These are phyloP conservation scores for Leptatherina wallacei DNA, from an alignment of 2,797 vertebrate genomes.

Conservation along the genomic window DNA sequence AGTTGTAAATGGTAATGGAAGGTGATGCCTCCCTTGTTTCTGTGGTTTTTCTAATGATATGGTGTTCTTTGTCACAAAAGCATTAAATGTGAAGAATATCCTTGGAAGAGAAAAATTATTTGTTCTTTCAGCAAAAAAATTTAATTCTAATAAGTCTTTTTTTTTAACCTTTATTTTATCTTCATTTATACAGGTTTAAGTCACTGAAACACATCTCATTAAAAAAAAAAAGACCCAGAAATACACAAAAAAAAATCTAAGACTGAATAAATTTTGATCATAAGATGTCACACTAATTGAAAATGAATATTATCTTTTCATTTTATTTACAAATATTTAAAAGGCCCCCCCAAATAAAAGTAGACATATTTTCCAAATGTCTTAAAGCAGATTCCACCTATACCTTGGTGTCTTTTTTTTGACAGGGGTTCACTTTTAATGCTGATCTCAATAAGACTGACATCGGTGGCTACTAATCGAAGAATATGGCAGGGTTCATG, in stretches of 20 bases:
- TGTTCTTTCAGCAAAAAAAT: slow-evolving; percentile 48
- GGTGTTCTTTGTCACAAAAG: slow-evolving; percentile 63
- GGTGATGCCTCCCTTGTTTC: slow-evolving; percentile 57
- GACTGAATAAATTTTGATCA: too few relatives aligned
- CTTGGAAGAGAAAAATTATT: slow-evolving; percentile 55
- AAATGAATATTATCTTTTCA: slow-evolving; percentile 48
- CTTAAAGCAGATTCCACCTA: slow-evolving; percentile 72
- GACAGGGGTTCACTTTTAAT: background rate
- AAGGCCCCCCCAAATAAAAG: slow-evolving; percentile 25
- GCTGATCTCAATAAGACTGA: slow-evolving; percentile 4
- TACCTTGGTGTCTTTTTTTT: slow-evolving; percentile 25
- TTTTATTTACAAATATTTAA: slow-evolving; percentile 61
- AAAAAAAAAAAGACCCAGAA: slow-evolving; percentile 38
- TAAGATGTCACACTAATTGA: slow-evolving; percentile 37
- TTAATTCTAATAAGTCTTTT: too few relatives aligned
- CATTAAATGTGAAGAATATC: slow-evolving; percentile 44
- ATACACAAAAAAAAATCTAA: too few relatives aligned
- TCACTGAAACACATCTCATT: slow-evolving; percentile 42
- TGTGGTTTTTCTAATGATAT: slow-evolving; percentile 67
- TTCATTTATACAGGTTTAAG: background rate
- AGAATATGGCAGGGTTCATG: slow-evolving; percentile 22
- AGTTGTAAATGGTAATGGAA: slow-evolving; percentile 64
- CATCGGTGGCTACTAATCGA: slow-evolving; percentile 5
- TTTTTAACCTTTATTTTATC: background rate
- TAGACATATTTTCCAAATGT: slow-evolving; percentile 67